Conservation (phyloP, 1,140 invertebrate species). For the Phymorhynchus buccinoides region DNA sequence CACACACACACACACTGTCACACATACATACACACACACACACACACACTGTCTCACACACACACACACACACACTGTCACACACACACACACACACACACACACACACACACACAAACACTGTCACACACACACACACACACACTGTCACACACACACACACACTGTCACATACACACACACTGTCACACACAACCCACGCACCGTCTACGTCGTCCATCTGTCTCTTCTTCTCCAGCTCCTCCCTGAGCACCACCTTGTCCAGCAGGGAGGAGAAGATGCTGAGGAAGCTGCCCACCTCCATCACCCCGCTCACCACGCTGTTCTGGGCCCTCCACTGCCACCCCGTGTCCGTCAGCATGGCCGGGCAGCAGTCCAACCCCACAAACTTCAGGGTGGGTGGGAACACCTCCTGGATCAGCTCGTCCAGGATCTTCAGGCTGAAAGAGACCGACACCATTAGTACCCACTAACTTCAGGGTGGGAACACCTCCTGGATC, state of each 20-base stretch:
- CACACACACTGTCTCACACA: too few relatives aligned
- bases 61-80: conserved; percentile 21
- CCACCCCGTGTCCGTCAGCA: conserved; percentile 58
- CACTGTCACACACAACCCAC: conserved; percentile 10
- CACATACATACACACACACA: too few relatives aligned
- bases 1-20: too few relatives aligned
- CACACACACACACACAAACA: conserved; percentile 8
- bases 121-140: conserved; percentile 29
- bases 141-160: conserved; percentile 24
- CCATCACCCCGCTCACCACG: conserved; percentile 61
- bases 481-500: conserved; percentile 65
- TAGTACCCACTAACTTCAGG: conserved; percentile 63
- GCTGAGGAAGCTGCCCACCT: conserved; percentile 66
- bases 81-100: neutral
- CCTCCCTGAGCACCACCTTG: conserved; percentile 59
- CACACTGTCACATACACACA: conserved; percentile 24
- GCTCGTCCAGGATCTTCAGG: conserved; percentile 63
- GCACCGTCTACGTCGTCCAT: conserved; percentile 36
- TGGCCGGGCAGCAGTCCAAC: conserved; percentile 56
- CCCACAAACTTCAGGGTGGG: conserved; percentile 66
- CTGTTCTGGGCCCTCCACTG: conserved; percentile 48
- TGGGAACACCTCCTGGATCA: conserved; percentile 63
- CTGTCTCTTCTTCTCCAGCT: conserved; percentile 56
- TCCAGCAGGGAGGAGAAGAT: conserved; percentile 66
- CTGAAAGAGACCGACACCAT: too few relatives aligned